Conservation (phyloP, 92 coral and sea anemone genomes). For the Chrysogorgia sp. region DNA sequence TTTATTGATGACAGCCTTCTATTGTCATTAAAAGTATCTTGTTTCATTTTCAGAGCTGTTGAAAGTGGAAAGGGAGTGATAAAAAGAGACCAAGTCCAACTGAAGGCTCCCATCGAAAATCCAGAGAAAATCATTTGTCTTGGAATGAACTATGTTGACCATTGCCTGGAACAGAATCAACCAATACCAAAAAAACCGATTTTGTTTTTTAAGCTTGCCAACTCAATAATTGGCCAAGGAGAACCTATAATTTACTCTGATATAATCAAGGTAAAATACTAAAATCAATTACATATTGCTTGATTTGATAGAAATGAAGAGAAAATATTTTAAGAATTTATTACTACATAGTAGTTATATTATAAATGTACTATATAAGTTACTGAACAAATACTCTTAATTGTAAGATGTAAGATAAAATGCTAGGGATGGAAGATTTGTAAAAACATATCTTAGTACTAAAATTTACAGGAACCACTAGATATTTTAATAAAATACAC, state of each 20-base stretch:
- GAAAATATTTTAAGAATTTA: not conserved
- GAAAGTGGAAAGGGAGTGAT: conserved; percentile 78
- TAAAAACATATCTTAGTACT: too few relatives aligned
- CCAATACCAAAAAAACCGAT: conserved; percentile 90
- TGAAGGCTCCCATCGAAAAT: conserved; percentile 93
- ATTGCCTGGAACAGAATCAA: conserved; percentile 85
- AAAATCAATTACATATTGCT: not conserved
- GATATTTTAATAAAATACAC: too few relatives aligned
- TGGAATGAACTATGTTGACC: conserved; percentile 96
- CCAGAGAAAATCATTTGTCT: conserved; percentile 89
- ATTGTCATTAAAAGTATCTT: too few relatives aligned
- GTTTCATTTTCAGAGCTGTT: conserved; percentile 48
- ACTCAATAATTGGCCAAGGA: conserved; percentile 80
- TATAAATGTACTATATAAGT: too few relatives aligned
- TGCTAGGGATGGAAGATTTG: too few relatives aligned
- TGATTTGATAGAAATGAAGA: not conserved
- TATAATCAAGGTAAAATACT: conserved; percentile 70
- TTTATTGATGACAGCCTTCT: too few relatives aligned
- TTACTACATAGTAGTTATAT: too few relatives aligned
- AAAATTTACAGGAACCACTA: too few relatives aligned
- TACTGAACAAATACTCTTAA: too few relatives aligned
- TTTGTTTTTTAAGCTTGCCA: conserved; percentile 88
- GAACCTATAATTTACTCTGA: conserved; percentile 75
- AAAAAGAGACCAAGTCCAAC: conserved; percentile 70
- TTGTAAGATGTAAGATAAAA: too few relatives aligned